Percentiles rank a stretch among this genome's conserved stretches.
Evolutionary conservation across 2,888 invertebrate species (phyloP).

Genomic region (Lithophane socia): DNA sequence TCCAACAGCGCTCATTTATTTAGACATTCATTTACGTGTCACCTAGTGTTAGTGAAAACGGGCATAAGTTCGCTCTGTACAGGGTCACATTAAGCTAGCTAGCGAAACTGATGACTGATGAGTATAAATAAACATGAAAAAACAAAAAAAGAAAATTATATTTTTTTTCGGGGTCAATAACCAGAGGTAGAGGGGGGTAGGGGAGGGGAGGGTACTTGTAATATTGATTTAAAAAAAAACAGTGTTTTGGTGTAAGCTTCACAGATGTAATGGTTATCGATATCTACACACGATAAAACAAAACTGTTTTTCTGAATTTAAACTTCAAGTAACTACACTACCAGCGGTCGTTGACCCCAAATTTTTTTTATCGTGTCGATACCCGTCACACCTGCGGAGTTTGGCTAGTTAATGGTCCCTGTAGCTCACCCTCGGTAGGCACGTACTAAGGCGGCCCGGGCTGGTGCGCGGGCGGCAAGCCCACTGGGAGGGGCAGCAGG

Average conservation of each 20-base stretch:
- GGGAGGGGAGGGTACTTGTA: no score
- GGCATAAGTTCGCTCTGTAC: no score
- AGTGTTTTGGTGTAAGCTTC: neutral
- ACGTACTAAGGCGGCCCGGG: slow-evolving; percentile 19
- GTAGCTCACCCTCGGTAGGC: neutral
- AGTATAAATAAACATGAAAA: neutral
- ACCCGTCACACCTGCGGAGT: neutral
- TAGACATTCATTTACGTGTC: neutral
- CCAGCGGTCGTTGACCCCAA: neutral
- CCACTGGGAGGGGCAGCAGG: slow-evolving; percentile 28
- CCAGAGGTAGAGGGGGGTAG: no score
- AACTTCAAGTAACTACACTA: neutral
- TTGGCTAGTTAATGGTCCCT: neutral
- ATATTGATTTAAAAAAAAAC: neutral
- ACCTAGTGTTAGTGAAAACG: neutral
- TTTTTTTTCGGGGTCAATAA: neutral
- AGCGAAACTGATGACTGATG: neutral
- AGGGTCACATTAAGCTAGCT: neutral
- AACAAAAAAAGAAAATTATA: neutral
- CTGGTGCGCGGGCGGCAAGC: slow-evolving; percentile 15
- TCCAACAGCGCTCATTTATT: neutral
- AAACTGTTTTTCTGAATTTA: neutral
- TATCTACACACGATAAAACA: neutral
- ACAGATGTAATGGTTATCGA: neutral
- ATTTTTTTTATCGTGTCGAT: neutral